These are phyloP conservation scores for Eudiplozoon nipponicum DNA, from an alignment of 2,888 invertebrate genomes.

Conservation along the genomic window DNA sequence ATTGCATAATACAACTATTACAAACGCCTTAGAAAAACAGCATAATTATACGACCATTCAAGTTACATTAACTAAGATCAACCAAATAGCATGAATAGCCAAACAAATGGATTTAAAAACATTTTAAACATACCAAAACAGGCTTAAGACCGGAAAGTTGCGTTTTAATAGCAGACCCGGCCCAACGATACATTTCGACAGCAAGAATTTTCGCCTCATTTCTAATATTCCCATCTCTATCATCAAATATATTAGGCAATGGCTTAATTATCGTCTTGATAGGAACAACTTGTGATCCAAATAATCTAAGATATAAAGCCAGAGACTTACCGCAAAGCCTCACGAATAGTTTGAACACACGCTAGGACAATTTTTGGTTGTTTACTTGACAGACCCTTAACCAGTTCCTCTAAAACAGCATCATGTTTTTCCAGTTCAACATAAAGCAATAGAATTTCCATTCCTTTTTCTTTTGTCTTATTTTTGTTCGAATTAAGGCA, in stretches of 20 bases:
- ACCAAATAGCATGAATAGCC: no score
- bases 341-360: conserved; percentile 42
- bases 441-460: conserved; percentile 61
- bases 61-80: no score
- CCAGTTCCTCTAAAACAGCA: conserved; percentile 50
- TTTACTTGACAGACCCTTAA: conserved; percentile 70
- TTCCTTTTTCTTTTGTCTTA: conserved; percentile 57
- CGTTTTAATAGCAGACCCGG: conserved; percentile 39
- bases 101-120: neutral
- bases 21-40: no score
- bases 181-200: conserved; percentile 50
- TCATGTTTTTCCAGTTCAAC: conserved; percentile 81
- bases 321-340: conserved; percentile 36
- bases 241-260: conserved; percentile 47
- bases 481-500: conserved; percentile 62
- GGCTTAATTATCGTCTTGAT: conserved; percentile 55
- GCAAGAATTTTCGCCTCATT: conserved; percentile 62
- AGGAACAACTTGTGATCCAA: conserved; percentile 58
- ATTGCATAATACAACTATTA: no score
- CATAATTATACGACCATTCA: no score
- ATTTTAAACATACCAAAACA: conserved; percentile 34
- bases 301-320: conserved; percentile 38
- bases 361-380: conserved; percentile 72
- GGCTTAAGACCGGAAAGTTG: conserved; percentile 56
- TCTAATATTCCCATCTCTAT: conserved; percentile 55